Evolutionary conservation across 35 echinoderm and acorn worm species (phyloP).

Genomic region (Ophiothrix spiculata): DNA sequence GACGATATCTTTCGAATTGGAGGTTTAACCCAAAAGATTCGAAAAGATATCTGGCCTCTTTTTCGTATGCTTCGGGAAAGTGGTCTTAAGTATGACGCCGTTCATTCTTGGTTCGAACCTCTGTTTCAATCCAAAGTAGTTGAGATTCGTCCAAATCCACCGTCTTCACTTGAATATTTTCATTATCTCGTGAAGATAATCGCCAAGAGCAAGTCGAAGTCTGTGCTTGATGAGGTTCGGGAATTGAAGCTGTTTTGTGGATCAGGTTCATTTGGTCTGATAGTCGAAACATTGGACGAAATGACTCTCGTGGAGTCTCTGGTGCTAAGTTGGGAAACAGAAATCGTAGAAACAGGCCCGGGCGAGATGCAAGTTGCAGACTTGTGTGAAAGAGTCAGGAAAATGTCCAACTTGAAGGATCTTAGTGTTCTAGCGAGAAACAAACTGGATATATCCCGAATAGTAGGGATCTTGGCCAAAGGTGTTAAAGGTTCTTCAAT

Average conservation of each 20-base stretch:
- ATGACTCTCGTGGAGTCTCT: not conserved
- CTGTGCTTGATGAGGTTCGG: not conserved
- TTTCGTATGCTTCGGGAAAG: conserved; percentile 4
- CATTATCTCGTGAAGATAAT: not conserved
- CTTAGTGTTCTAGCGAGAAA: not conserved
- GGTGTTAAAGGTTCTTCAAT: not conserved
- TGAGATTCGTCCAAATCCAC: not conserved
- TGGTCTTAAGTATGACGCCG: not conserved
- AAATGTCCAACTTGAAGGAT: not conserved
- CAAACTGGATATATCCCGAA: not conserved
- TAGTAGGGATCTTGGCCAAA: not conserved
- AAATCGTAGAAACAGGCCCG: not conserved
- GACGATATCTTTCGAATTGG: not conserved
- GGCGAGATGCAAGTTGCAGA: not conserved
- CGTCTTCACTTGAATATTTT: not conserved
- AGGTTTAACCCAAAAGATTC: not conserved
- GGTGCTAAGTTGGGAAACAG: not conserved
- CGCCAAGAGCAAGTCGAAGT: not conserved
- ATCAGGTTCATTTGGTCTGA: not conserved
- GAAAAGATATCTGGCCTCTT: not conserved
- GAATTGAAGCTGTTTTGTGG: not conserved
- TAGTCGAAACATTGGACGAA: not conserved
- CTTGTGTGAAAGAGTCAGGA: not conserved
- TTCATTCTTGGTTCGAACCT: not conserved
- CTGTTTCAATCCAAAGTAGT: conserved; percentile 1